Percentiles rank a stretch among this genome's conserved stretches.
Evolutionary conservation across 2,797 vertebrate species (phyloP).

Genomic region (Syndactyla subalaris): DNA sequence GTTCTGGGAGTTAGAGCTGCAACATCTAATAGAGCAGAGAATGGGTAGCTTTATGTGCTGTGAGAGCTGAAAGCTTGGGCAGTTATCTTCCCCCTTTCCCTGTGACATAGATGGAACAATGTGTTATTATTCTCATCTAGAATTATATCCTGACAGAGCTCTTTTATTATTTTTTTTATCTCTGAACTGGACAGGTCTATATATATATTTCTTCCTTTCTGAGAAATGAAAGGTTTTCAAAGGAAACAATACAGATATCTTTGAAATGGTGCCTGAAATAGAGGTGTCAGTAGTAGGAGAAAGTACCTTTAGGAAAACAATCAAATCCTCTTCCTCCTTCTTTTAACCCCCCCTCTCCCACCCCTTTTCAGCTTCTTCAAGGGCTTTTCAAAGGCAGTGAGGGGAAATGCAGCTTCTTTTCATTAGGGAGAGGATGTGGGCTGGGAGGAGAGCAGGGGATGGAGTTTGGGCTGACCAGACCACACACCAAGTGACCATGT

Average conservation of each 20-base stretch:
- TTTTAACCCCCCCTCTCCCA: not conserved
- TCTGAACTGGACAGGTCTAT: not conserved
- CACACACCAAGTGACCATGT: not conserved
- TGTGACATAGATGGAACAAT: not conserved
- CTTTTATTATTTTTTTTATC: not conserved
- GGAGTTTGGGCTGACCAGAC: not conserved
- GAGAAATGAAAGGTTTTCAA: not conserved
- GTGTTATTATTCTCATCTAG: not conserved
- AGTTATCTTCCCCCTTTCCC: not conserved
- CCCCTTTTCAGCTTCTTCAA: not conserved
- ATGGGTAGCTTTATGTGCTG: not conserved
- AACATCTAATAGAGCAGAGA: no score
- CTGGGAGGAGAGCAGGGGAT: not conserved
- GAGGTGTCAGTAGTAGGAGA: not conserved
- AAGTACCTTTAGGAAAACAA: not conserved
- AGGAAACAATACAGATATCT: not conserved
- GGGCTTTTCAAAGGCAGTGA: not conserved
- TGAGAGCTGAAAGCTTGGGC: not conserved
- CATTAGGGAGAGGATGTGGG: conserved; percentile 18
- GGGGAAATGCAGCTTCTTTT: conserved; percentile 7
- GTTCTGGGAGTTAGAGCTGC: not conserved
- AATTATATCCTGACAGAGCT: not conserved
- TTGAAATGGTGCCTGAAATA: not conserved
- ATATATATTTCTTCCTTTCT: not conserved
- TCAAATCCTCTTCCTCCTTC: not conserved